Evolutionary conservation across 2,888 invertebrate genomes (phyloP), one percentile per base, ranked within the genome.

Genomic region (Noctua pronuba): DNA sequence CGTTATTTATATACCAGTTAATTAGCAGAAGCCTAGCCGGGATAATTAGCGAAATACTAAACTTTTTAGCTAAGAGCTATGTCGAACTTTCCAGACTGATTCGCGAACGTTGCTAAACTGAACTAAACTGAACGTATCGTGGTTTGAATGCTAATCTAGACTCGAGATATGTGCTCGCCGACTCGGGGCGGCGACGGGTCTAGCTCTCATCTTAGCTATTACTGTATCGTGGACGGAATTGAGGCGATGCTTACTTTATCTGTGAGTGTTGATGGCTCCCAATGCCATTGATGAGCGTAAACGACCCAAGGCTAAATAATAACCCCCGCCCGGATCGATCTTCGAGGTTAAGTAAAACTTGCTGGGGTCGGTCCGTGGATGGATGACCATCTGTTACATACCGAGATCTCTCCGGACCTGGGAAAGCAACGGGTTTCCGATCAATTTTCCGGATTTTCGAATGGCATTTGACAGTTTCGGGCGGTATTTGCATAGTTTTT

Each of bases 1-100:
- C 18, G 24, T 62, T 62, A 81, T 77, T 52, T 73, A 69, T 65
- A 31, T 21, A 18, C 18, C 21, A 64, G n/a, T 46, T 74, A 68
- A 74, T 84, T 65, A 72, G n/a, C 13, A 38, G 28, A 67, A 67
- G 21, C 28, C 21, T 55, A 11, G 11, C 41, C 35, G 28, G 2
- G 49, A 44, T 77, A 38, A 83, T 83, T 83, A 82, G 52, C 6
- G 35, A 64, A 72, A 83, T 49, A 65, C 41, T 64, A 41, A 82
- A 77, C 41, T 46, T 38, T 44, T 62, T 21, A 28, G 31, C 7
- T n/a, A 35, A n/a, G 13, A 67, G 28, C n/a, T n/a, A 28, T 46
- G 18, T 69, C 24, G 44, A 44, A 85, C 41, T 73, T 70, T 66
- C 31, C 41, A 79, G 83, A 77, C 69, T 55, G 52, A 35, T 55